phyloP scores from a whole-genome alignment of 2,797 vertebrate genomes.

The Xerus rutilus region DNA sequence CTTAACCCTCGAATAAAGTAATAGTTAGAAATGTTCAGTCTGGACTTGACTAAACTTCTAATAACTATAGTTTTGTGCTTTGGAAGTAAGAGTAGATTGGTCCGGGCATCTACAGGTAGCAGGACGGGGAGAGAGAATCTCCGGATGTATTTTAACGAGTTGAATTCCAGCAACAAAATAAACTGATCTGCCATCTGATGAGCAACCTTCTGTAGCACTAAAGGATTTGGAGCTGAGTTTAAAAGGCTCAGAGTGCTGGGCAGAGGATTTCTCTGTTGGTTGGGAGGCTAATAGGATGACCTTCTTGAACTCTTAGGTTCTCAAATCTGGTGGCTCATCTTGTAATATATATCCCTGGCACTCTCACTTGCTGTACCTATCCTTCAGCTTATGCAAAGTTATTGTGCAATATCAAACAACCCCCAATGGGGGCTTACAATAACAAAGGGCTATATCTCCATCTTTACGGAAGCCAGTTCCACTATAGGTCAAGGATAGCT shows the following conservation, averaged over 20 bases:
- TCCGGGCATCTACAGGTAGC: background rate
- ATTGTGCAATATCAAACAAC: background rate
- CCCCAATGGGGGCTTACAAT: background rate
- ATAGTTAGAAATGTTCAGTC: background rate
- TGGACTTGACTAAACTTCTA: constrained; percentile 25
- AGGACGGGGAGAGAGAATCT: background rate
- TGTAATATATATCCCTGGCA: background rate
- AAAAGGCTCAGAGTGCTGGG: background rate
- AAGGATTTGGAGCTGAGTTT: background rate
- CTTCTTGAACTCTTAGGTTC: background rate
- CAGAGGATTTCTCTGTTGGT: background rate
- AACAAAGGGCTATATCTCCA: background rate
- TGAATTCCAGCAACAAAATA: background rate
- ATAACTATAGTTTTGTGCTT: background rate
- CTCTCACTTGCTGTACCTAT: background rate
- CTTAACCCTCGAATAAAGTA: background rate
- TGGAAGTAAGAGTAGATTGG: background rate
- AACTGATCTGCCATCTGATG: background rate
- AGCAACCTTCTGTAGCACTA: background rate
- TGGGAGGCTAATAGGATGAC: background rate
- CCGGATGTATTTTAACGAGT: constrained; percentile 25
- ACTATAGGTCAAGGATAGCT: background rate
- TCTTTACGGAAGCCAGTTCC: background rate
- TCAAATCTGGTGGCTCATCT: background rate
- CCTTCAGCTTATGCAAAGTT: constrained; percentile 32